Evolutionary conservation across 2,888 invertebrate species (phyloP), one percentile per base, ranked within the genome.

Genomic region (Flabesymbios commensalis): DNA sequence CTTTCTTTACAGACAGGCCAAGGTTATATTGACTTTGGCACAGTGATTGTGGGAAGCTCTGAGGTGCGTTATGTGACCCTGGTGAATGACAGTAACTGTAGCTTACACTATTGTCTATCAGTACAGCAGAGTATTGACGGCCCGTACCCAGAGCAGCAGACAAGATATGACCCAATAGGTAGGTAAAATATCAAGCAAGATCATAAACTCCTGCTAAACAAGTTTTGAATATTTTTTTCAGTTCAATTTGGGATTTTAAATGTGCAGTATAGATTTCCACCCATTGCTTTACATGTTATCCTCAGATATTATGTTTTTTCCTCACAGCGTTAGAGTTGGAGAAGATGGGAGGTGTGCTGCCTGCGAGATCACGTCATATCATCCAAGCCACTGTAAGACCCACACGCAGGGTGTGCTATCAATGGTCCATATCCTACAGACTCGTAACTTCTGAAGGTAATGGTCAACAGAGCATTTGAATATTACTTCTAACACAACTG

Each of bases 41-140:
- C 77, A 51, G 72, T 81, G 19, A 73, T 82, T 32, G 78, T 82
- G 3, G 81, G 81, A 2, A 79, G 74, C 57, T 75, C 75, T 17
- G 63, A 70, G 1, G 68, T 74, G 10, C 68, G 73, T 31, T 68
- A 72, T 51, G 65, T 82, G 58, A 72, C 71, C 14, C 63, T 82
- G 22, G 68, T 67, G 51, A 82, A 82, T 67, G 76, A 78, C 68
- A 75, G 78, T 57, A 71, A 70, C 64, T 81, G 81, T 68, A 75
- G 73, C 60, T 71, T 82, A 17, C 74, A 77, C 61, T 82, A 76
- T 65, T 67, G 67, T 3, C 74, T 82, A n/a, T 63, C 70, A 36
- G 68, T 80, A 5, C 74, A 75, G 33, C 76, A 77, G 66, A 68
- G 66, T 1, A 70, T 77, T 47, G 74, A 75, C 31, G 77, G 75